Conservation (phyloP, 2,797 vertebrate genomes). For the Scyliorhinus canicula region DNA sequence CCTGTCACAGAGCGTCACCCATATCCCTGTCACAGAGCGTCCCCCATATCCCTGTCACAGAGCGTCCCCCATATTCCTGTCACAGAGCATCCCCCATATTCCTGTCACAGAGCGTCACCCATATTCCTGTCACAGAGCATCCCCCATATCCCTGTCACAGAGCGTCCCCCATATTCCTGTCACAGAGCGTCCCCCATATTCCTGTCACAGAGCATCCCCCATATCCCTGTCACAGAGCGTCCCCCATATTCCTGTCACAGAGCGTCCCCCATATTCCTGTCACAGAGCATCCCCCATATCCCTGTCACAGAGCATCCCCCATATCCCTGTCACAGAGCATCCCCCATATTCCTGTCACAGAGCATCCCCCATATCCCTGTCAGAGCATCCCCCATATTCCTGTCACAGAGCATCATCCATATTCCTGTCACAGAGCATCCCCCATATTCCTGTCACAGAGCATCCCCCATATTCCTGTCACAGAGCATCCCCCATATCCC, state of each 20-base stretch:
- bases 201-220: not conserved
- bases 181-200: not conserved
- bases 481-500: not conserved
- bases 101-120: not conserved
- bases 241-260: not conserved
- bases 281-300: not conserved
- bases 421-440: not conserved
- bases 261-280: not conserved
- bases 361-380: too few species aligned
- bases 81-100: not conserved
- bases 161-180: not conserved
- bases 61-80: not conserved
- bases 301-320: not conserved
- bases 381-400: too few species aligned
- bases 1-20: not conserved
- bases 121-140: not conserved
- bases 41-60: not conserved
- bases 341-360: not conserved
- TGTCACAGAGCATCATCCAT: not conserved
- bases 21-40: not conserved
- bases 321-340: not conserved
- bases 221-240: not conserved
- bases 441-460: not conserved
- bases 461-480: not conserved
- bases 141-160: not conserved